These are phyloP conservation scores for Boloria selene DNA, from an alignment of 2,888 invertebrate species.

Conservation along the genomic window DNA sequence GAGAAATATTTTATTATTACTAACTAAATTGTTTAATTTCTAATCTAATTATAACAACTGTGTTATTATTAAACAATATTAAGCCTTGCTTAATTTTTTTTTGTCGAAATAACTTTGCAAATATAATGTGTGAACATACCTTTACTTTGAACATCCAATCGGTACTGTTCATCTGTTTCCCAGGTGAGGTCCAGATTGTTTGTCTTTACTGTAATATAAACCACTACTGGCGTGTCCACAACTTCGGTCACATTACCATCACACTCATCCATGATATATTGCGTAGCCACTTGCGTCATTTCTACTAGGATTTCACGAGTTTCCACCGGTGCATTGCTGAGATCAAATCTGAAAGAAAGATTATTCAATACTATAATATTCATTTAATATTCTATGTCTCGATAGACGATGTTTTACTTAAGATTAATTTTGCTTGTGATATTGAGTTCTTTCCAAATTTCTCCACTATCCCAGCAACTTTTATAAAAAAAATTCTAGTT, in stretches of 20 bases:
- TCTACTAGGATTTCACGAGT: slow-evolving; percentile 78
- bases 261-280: slow-evolving; percentile 84
- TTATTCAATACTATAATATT: background rate
- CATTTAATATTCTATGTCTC: background rate
- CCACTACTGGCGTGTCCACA: slow-evolving; percentile 78
- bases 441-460: no score
- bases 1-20: no score
- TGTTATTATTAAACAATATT: no score
- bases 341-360: slow-evolving; percentile 70
- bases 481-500: no score
- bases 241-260: slow-evolving; percentile 64
- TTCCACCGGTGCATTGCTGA: slow-evolving; percentile 71
- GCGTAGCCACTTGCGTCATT: slow-evolving; percentile 79
- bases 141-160: slow-evolving; percentile 81
- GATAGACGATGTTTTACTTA: no score
- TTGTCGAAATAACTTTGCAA: no score
- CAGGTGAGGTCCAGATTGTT: slow-evolving; percentile 80
- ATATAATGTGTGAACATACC: slow-evolving; percentile 57
- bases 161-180: slow-evolving; percentile 87
- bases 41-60: no score
- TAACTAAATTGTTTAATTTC: no score
- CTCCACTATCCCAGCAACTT: no score
- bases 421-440: no score
- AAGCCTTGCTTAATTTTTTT: no score
- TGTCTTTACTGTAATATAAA: slow-evolving; percentile 80